Evolutionary conservation across 2,113 vertebrate species (phyloP).

Genomic region (Regulus satrapa): DNA sequence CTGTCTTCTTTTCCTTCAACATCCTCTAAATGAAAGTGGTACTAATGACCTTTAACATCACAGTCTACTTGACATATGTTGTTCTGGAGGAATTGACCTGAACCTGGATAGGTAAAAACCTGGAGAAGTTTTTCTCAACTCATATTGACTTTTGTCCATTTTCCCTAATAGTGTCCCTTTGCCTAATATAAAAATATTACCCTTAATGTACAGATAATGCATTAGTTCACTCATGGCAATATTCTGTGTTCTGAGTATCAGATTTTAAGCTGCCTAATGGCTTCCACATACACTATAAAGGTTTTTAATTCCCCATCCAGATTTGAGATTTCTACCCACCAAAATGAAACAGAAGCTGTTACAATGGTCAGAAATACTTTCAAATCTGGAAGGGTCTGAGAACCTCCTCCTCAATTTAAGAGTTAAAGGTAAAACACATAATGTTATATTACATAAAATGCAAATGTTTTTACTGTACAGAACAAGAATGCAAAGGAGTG

Average conservation of each 20-base stretch:
- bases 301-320: neutral
- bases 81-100: neutral
- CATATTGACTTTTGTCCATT: neutral
- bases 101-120: neutral
- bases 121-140: neutral
- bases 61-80: neutral
- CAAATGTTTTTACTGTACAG: neutral
- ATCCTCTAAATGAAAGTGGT: neutral
- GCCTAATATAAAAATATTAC: neutral
- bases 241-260: neutral
- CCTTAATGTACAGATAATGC: neutral
- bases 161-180: neutral
- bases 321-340: neutral
- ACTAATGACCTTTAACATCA: neutral
- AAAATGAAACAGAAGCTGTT: neutral
- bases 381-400: neutral
- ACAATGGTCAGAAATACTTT: neutral
- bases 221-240: rapidly evolving
- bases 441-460: neutral
- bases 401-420: neutral
- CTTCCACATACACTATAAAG: neutral
- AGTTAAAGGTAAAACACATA: neutral
- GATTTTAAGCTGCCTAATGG: neutral
- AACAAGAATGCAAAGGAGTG: neutral
- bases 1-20: neutral